Evolutionary conservation across 2,113 vertebrate species (phyloP), one percentile per base, ranked within the genome.

Genomic region (Cyphomyrus plagiostoma): DNA sequence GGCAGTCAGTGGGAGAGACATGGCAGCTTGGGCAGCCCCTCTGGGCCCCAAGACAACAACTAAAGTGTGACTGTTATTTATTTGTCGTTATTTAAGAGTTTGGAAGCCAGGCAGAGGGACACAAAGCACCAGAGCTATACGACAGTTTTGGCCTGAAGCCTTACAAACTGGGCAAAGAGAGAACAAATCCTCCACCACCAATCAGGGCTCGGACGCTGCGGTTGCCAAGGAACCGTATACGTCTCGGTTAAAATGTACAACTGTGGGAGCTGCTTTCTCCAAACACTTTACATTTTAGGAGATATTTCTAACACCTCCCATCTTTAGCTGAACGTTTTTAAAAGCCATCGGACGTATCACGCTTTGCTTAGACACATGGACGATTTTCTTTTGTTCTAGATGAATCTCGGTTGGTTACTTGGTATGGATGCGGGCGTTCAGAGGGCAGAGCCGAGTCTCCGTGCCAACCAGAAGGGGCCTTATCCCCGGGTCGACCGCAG

Each of bases 401-500:
- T 80, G 74, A 80, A 42, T 19, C 74, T 80, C 35, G 15, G 19
- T 42, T 80, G 45, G 26, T 30, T 17, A 26, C 52, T 53, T 53
- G 86, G 5, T 30, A 87, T 53, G 86, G 49, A 87, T 42, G 74
- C 74, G 3, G 86, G 13, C 30, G 30, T 23, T 46, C 45, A 5
- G 42, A 70, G 53, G 83, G 39, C 50, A 80, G 52, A 86, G 42
- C 50, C 21, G 58, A n/a, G 62, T 70, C 62, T 13, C 62, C 49
- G 86, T 89, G 88, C 86, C 89, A 88, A 83, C 50, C 84, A 49
- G 10, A 30, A 49, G 74, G 21, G 48, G 45, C 46, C 62, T 45
- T 53, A 30, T 50, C 21, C 74, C 35, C 30, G 7, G 30, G 90
- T 74, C 15, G 46, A 3, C 58, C 88, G 83, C 48, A 80, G 52